Evolutionary conservation across 1,140 invertebrate species (phyloP).

Genomic region (Neodiprion lecontei): DNA sequence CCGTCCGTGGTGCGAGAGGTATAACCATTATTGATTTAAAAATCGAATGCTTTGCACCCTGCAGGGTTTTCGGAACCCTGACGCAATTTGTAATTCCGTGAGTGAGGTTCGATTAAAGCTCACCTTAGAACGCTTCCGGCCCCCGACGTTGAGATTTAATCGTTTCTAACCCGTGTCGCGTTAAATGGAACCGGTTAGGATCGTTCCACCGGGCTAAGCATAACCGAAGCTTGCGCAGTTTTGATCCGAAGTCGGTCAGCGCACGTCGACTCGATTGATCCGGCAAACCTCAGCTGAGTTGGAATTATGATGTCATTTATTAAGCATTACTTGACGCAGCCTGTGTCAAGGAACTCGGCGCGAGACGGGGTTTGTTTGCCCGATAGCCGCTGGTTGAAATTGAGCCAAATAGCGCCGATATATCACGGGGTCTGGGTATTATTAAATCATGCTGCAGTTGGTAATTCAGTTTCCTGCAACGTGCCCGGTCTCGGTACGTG

Average conservation of each 20-base stretch:
- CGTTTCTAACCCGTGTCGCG: background rate
- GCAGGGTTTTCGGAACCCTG: no score
- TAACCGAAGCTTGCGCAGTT: no score
- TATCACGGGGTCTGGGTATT: slow-evolving; percentile 43
- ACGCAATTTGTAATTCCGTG: no score
- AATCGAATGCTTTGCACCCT: no score
- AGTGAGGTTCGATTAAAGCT: no score
- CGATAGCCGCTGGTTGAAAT: slow-evolving; percentile 27
- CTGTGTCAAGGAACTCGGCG: background rate
- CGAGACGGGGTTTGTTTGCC: background rate
- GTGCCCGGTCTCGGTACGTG: slow-evolving; percentile 44
- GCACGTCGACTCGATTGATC: background rate
- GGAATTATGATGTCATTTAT: background rate
- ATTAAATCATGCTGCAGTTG: slow-evolving; percentile 53
- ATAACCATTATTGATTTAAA: background rate
- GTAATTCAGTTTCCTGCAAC: slow-evolving; percentile 52
- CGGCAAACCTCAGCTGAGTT: background rate
- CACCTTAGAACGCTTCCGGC: background rate
- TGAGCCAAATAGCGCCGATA: slow-evolving; percentile 47
- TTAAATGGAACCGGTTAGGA: background rate
- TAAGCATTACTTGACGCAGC: background rate
- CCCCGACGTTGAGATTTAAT: background rate
- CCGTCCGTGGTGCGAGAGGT: background rate
- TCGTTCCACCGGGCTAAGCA: no score
- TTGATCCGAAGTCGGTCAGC: no score